Evolutionary conservation across 2,797 vertebrate species (phyloP).

Genomic region (Crenichthys baileyi): DNA sequence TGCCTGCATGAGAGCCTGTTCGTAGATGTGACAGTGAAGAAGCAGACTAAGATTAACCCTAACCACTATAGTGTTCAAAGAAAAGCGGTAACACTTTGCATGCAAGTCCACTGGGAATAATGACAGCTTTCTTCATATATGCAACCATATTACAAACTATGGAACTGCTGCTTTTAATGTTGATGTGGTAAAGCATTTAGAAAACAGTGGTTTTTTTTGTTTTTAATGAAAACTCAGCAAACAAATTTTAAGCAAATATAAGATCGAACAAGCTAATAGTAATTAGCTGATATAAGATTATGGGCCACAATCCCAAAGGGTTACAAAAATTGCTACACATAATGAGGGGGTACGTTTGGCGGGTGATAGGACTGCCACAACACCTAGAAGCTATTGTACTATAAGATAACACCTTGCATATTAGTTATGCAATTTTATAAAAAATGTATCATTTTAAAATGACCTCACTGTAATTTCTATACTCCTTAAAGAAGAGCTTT

Average conservation of each 20-base stretch:
- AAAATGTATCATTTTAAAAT: too few relatives aligned
- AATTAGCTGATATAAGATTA: background rate
- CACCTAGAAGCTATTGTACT: too few relatives aligned
- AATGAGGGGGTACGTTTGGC: background rate
- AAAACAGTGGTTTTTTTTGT: background rate
- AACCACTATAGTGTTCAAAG: background rate
- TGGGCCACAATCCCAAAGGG: too few relatives aligned
- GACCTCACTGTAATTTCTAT: too few relatives aligned
- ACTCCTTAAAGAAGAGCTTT: too few relatives aligned
- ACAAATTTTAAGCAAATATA: background rate
- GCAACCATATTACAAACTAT: background rate
- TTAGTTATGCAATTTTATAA: too few relatives aligned
- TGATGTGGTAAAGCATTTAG: background rate
- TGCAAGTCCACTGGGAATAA: background rate
- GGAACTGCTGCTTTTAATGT: background rate
- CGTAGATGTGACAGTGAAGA: background rate
- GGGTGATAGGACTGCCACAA: too few relatives aligned
- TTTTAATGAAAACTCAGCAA: background rate
- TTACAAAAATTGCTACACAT: background rate
- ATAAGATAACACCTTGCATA: too few relatives aligned
- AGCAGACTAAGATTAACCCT: background rate
- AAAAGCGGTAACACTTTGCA: background rate
- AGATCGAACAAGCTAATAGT: background rate
- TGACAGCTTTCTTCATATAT: background rate
- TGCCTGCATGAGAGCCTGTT: background rate